Percentiles rank a stretch among this genome's conserved stretches.
phyloP scores from a whole-genome alignment of 2,797 vertebrate genomes.

The Xyrichtys novacula region DNA sequence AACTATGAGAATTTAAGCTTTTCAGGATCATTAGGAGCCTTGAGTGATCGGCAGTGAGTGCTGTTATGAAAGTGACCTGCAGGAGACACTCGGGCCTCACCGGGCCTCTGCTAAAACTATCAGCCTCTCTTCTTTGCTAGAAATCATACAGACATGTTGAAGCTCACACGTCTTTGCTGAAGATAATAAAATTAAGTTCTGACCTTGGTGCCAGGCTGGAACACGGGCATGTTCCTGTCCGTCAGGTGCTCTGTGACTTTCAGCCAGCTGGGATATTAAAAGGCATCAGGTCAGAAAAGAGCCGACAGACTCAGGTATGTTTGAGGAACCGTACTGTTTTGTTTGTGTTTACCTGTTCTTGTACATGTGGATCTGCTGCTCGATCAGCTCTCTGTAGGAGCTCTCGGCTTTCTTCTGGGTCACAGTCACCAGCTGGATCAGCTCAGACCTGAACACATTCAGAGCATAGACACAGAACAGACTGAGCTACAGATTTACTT shows the following conservation, averaged over 20 bases:
- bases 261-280: conserved; percentile 86
- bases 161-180: background rate
- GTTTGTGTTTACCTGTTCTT: conserved; percentile 89
- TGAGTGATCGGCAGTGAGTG: background rate
- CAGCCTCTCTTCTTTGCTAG: background rate
- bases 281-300: background rate
- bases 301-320: too few species aligned
- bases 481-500: too few species aligned
- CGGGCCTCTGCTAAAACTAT: background rate
- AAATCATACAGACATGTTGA: conserved; percentile 13
- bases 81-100: background rate
- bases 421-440: conserved; percentile 96
- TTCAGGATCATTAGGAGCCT: background rate
- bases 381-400: conserved; percentile 92
- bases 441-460: conserved; percentile 87
- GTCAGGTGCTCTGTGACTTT: conserved; percentile 93
- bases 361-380: conserved; percentile 94
- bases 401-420: conserved; percentile 93
- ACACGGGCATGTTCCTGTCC: conserved; percentile 90
- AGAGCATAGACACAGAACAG: background rate
- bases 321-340: too few species aligned
- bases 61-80: background rate
- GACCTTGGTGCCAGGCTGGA: conserved; percentile 94
- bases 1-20: too few species aligned
- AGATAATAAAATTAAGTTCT: conserved; percentile 33